A percentile compares a stretch with the other conserved stretches of the same genome.
phyloP scores from a whole-genome alignment of 2,888 invertebrate genomes.

The Cheilosia soror region DNA sequence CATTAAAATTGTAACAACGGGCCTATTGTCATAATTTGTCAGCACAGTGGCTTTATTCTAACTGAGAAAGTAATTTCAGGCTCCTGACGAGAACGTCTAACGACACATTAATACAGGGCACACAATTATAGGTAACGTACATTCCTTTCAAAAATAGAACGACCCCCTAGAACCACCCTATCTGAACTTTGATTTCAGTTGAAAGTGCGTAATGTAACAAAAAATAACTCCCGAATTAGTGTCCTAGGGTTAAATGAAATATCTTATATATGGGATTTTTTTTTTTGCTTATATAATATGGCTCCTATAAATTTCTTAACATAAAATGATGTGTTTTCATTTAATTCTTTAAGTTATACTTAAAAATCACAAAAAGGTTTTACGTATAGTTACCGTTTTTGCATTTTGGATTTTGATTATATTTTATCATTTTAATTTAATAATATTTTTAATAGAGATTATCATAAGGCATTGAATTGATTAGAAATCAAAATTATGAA shows the following conservation, averaged over 20 bases:
- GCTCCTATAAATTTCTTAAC: conserved; percentile 6
- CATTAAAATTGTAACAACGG: too few species aligned
- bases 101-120: too few species aligned
- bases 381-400: conserved; percentile 1
- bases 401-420: conserved; percentile 23
- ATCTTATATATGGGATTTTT: background rate
- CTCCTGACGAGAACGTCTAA: too few species aligned
- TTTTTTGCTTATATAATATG: background rate
- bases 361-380: conserved; percentile 43
- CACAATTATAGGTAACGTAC: too few species aligned
- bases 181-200: too few species aligned
- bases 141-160: too few species aligned
- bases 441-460: background rate
- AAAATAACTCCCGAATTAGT: background rate
- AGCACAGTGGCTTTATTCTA: too few species aligned
- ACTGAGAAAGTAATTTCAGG: too few species aligned
- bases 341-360: conserved; percentile 45
- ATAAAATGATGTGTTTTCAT: background rate
- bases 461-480: conserved; percentile 3
- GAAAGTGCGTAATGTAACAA: too few species aligned
- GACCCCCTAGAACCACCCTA: too few species aligned
- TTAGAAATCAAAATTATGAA: background rate
- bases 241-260: conserved; percentile 49
- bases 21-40: too few species aligned
- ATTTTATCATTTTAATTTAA: conserved; percentile 3